Evolutionary conservation across 2,888 invertebrate species (phyloP).

Genomic region (Mythimna ferrago): DNA sequence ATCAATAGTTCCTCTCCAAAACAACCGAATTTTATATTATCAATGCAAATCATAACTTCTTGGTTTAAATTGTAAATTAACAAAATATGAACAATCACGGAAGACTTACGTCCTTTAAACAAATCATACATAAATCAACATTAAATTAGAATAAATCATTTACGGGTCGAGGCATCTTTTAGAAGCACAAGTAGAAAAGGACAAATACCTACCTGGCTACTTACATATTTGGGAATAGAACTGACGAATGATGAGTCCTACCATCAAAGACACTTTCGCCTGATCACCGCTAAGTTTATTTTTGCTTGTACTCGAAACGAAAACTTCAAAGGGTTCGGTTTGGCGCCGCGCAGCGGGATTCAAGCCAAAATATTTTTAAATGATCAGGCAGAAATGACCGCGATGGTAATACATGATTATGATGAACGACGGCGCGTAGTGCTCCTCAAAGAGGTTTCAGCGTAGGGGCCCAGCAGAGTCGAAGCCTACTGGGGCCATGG

Average conservation of each 20-base stretch:
- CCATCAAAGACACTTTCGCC: too few relatives aligned
- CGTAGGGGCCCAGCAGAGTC: too few relatives aligned
- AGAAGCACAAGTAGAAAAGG: not conserved
- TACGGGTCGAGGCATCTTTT: not conserved
- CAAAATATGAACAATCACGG: conserved; percentile 25
- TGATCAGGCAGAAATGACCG: too few relatives aligned
- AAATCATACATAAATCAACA: conserved; percentile 27
- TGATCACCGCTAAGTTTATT: too few relatives aligned
- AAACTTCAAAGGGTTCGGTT: too few relatives aligned
- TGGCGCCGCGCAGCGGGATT: too few relatives aligned
- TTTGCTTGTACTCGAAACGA: too few relatives aligned
- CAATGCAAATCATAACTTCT: not conserved
- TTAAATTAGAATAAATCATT: conserved; percentile 33
- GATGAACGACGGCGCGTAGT: too few relatives aligned
- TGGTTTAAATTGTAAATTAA: conserved; percentile 31
- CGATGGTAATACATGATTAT: too few relatives aligned
- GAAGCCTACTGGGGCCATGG: too few relatives aligned
- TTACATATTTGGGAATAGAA: conserved; percentile 1
- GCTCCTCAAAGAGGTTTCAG: too few relatives aligned
- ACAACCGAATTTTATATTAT: conserved; percentile 1
- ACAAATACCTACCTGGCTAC: not conserved
- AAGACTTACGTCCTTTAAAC: conserved; percentile 18
- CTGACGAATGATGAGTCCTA: not conserved
- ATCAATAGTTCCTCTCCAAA: not conserved
- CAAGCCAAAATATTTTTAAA: too few relatives aligned